Base-by-base conservation (phyloP, 2,888 invertebrate species). In the Cephalotes varians region DNA sequence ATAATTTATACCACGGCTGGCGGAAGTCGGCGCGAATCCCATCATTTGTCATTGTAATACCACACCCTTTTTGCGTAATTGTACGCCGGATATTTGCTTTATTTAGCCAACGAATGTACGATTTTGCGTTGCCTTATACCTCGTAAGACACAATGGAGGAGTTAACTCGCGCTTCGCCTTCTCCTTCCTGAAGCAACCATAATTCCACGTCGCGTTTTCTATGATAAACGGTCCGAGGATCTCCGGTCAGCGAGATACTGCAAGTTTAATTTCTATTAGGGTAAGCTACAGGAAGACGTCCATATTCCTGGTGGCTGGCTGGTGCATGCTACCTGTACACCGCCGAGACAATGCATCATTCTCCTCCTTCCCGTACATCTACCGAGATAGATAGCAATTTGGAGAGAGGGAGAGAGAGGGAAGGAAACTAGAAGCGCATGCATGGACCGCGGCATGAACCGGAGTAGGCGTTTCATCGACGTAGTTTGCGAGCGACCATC, bases 331-430 rank as follows among this genome's bases (percentile, higher is more conserved):
- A 74, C 79, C 64, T 54, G 76, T 64, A 71, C 31, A 37, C 51
- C 28, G 47, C 28, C 60, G 51, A 74, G 81, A 83, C 85, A 85
- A 86, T 86, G 85, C 81, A 86, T 86, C 86, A 81, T 83, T 71
- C 83, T 58, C 74, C 54, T 71, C 85, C 67, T 62, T 65, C 58
- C 71, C 74, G 62, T 72, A 12, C 82, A 83, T 79, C 64, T 83
- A 80, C 80, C 54, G 80, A 62, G 82, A 84, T 86, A 83, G 83
- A 81, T 80, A 74, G 86, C 72, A 86, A 86, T 85, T 86, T 82
- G 79, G 49, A 40, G 64, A 69, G 18, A 28, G 65, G 10, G 34
- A 15, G 18, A 15, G 25, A 31, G n/a, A n/a, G 9, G n/a, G 28
- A 51, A 40, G 40, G 40, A 21, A 25, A 44, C 44, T 58, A 31